These are phyloP conservation scores for Apis mellifera DNA, from an alignment of 1,140 invertebrate species.

Conservation along the genomic window Amel_HAv3.1 CM009939.2:1950001-1950500, in stretches of 20 bases:
- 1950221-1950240: constrained; percentile 79
- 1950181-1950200: constrained; percentile 25
- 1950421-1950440: constrained; percentile 64
- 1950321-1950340: constrained; percentile 79
- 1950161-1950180: constrained; percentile 36
- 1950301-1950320: constrained; percentile 80
- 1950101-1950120: constrained; percentile 79
- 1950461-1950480: constrained; percentile 60
- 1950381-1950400: constrained; percentile 67
- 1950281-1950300: constrained; percentile 71
- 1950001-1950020: constrained; percentile 83
- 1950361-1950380: constrained; percentile 73
- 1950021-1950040: constrained; percentile 87
- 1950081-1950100: constrained; percentile 70
- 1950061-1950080: constrained; percentile 85
- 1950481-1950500: constrained; percentile 68
- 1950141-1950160: constrained; percentile 49
- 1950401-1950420: constrained; percentile 64
- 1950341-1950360: constrained; percentile 76
- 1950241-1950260: constrained; percentile 82
- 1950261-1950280: constrained; percentile 80
- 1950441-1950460: constrained; percentile 57
- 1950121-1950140: constrained; percentile 48
- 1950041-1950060: constrained; percentile 83
- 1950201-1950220: constrained; percentile 52